phyloP scores from a whole-genome alignment of 2,888 invertebrate genomes.

The Drosophila barbarae region DNA sequence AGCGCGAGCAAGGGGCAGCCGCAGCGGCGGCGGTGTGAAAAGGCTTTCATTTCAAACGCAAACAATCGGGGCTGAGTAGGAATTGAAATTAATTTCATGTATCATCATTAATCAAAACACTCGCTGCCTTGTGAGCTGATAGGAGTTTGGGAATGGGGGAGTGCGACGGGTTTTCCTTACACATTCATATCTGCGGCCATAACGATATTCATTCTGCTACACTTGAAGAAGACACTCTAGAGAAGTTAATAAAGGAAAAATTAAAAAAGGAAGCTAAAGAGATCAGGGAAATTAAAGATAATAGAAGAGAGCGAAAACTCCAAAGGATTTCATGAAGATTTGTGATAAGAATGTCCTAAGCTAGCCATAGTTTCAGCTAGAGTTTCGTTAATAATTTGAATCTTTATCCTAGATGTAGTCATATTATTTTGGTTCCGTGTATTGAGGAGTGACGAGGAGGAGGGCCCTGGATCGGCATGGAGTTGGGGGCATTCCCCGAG shows the following conservation, averaged over 20 bases:
- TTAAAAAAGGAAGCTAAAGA: not conserved
- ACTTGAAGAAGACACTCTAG: not conserved
- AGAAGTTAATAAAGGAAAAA: not conserved
- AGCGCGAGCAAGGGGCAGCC: slow-evolving; percentile 17
- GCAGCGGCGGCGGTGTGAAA: slow-evolving; percentile 62
- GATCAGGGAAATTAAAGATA: too few species aligned
- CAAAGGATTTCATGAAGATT: not conserved
- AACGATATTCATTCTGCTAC: slow-evolving; percentile 72
- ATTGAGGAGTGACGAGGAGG: slow-evolving; percentile 3
- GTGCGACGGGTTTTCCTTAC: slow-evolving; percentile 47
- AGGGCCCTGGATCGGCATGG: not conserved
- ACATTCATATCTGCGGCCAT: slow-evolving; percentile 43
- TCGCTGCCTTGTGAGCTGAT: slow-evolving; percentile 54
- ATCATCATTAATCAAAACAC: slow-evolving; percentile 79
- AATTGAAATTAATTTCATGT: slow-evolving; percentile 79
- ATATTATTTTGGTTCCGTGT: not conserved
- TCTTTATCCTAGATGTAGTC: not conserved
- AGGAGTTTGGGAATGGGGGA: slow-evolving; percentile 30
- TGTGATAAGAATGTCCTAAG: not conserved
- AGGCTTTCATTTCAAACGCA: slow-evolving; percentile 73
- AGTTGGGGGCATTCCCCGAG: slow-evolving; percentile 62
- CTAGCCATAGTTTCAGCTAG: not conserved
- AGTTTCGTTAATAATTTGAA: not conserved
- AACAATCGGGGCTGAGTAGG: slow-evolving; percentile 72
- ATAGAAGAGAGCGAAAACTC: rapidly evolving